A percentile compares a stretch with the other conserved stretches of the same genome.
Conservation (phyloP, 2,113 vertebrate species). For the Genyomyrus donnyi region DNA sequence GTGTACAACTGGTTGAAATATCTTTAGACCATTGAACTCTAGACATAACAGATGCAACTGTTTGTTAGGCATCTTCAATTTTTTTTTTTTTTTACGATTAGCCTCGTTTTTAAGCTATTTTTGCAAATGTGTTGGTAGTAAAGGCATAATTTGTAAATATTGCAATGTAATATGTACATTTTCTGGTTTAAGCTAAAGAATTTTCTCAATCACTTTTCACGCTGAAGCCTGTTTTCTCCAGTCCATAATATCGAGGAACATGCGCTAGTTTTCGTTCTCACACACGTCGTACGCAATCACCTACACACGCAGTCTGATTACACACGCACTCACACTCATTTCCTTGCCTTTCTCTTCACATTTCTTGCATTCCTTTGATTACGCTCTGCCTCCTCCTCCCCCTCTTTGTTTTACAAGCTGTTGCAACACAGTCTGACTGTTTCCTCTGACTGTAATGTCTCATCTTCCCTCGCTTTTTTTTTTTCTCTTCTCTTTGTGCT, state of each 20-base stretch:
- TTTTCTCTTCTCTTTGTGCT: neutral
- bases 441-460: slow-evolving; percentile 13
- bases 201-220: neutral
- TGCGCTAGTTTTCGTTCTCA: neutral
- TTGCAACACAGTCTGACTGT: slow-evolving; percentile 9
- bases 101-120: neutral
- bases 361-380: neutral
- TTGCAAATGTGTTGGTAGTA: neutral
- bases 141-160: neutral
- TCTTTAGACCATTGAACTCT: neutral
- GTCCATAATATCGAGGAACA: neutral
- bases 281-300: neutral
- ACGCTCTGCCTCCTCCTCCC: neutral
- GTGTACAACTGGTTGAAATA: neutral
- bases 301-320: neutral
- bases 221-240: neutral
- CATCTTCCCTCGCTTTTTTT: neutral
- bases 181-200: neutral
- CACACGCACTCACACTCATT: neutral
- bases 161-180: neutral
- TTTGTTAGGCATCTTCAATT: neutral
- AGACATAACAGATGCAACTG: neutral
- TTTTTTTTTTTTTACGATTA: neutral
- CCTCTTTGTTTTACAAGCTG: neutral
- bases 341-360: neutral